Base-by-base conservation (phyloP, 2,888 invertebrate genomes). In the Noctuana brunneofusca region DNA sequence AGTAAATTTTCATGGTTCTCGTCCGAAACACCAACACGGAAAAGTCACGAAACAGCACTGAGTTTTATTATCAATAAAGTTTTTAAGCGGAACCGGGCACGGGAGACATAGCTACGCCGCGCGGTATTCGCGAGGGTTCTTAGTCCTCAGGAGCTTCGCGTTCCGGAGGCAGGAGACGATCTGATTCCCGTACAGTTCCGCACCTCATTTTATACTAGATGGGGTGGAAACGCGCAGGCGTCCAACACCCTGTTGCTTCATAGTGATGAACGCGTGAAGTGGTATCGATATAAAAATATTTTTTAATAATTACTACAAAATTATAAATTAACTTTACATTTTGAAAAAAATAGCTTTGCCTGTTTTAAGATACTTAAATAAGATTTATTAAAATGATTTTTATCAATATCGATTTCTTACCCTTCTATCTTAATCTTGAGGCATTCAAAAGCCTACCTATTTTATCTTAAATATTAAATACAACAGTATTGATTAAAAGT, bases 231-330 rank as follows among this genome's bases (percentile, higher is more conserved):
- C 89, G 90, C 90, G 90, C 90, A 90, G 83, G 90, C 90, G 90
- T 89, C 83, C 82, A 80, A 84, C 86, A 90, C 90, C 90, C 90
- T 90, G 90, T 90, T 90, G 90, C 90, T 89, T 89, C 89, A 65
- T 79, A 81, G 85, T 68, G 77, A 71, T 64, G 84, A 60, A 49
- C 24, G 1, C 24, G 35, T 35, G 14, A 65, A 43, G 65, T 66
- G 49, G 12, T 74, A 66, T 84, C 84, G 84, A 83, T 76, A 66
- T 0, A 8, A 22, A 38, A 38, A 8, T 20, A 22, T 46, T 8
- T 18, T 46, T 18, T 50, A 16, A 22, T 41, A 35, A 11, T 49
- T 14, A 8, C n/a, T n/a, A n/a, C n/a, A n/a, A n/a, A n/a, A 46
- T 50, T 30, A 30, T 16, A 3, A 4, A 14, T 1, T n/a, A 5